Conservation (phyloP, 2,797 vertebrate species). For the Poeciliopsis gracilis region DNA sequence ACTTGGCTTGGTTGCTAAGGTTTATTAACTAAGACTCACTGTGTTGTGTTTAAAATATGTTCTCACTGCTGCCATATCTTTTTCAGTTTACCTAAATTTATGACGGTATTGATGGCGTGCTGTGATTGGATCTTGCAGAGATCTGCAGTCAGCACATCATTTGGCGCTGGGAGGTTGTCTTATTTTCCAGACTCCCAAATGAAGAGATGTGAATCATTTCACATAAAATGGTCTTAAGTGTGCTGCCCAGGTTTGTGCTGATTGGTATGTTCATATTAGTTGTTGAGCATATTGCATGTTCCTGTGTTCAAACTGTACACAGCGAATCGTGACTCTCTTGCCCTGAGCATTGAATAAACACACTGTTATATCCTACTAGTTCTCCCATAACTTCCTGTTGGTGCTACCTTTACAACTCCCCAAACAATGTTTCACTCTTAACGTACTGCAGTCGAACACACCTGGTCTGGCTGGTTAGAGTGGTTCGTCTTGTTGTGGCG, state of each 20-base stretch:
- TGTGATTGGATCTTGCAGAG: constrained; percentile 48
- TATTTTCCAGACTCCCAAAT: constrained; percentile 5
- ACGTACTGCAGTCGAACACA: constrained; percentile 20
- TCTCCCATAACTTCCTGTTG: constrained; percentile 82
- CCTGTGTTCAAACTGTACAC: constrained; percentile 16
- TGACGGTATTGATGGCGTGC: constrained; percentile 13
- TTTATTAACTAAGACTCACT: neutral
- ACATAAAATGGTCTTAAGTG: constrained; percentile 6
- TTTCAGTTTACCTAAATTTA: constrained; percentile 7
- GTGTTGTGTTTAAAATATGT: neutral
- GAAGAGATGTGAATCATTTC: constrained; percentile 19
- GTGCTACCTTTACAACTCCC: constrained; percentile 50
- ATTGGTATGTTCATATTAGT: neutral
- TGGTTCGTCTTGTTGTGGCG: constrained; percentile 52
- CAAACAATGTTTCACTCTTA: constrained; percentile 36
- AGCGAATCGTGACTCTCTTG: constrained; percentile 29
- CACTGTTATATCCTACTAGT: constrained; percentile 81
- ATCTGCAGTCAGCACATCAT: constrained; percentile 38
- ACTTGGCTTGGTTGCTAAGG: neutral
- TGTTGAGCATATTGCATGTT: neutral
- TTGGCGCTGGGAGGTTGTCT: constrained; percentile 25
- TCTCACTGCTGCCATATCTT: constrained; percentile 4
- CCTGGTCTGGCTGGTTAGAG: constrained; percentile 65
- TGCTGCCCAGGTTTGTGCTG: neutral
- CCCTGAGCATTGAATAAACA: constrained; percentile 72